Evolutionary conservation across 2,888 invertebrate species (phyloP), one percentile per base, ranked within the genome.

Genomic region (Archips xylosteana): DNA sequence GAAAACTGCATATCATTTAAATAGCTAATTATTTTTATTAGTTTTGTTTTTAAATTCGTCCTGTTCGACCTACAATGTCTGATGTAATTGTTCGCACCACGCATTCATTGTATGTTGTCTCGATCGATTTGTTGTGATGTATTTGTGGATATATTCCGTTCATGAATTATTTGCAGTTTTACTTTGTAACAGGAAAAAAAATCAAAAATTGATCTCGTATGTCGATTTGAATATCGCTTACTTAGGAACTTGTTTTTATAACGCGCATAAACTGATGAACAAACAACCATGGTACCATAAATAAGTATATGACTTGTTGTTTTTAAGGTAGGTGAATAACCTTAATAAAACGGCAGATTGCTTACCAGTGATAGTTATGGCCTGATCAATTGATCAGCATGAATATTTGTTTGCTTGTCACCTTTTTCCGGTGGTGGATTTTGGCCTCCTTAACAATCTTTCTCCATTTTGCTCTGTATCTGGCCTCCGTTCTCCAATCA

Each of bases 91-190:
- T 45, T 13, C 51, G 51, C n/a, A n/a, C 1, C 15, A 5, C n/a
- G n/a, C n/a, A 6, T 15, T 15, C 6, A 51, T 51, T 51, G 15
- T 51, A 51, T 51, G 13, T 15, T 15, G 49, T 6, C 5, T n/a
- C 23, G 23, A 0, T 23, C 23, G 15, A 2, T 8, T 23, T 15
- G 15, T 54, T 54, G 6, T 15, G 0, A 15, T n/a, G 49, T 3
- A 5, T 5, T 10, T 49, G n/a, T n/a, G 49, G 9, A 54, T 54
- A 23, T 54, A 54, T 54, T 23, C 23, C 13, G 54, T 54, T 54
- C 54, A 54, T 54, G 54, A 54, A 54, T 54, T 54, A 54, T 54
- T 54, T 54, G 23, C 54, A 9, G 23, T 54, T 54, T 54, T 54
- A 23, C 2, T 8, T 9, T 9, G 54, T 23, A 54, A 54, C 54